These are phyloP conservation scores for Furcula furcula DNA, from an alignment of 2,888 invertebrate genomes.

Conservation along the genomic window DNA sequence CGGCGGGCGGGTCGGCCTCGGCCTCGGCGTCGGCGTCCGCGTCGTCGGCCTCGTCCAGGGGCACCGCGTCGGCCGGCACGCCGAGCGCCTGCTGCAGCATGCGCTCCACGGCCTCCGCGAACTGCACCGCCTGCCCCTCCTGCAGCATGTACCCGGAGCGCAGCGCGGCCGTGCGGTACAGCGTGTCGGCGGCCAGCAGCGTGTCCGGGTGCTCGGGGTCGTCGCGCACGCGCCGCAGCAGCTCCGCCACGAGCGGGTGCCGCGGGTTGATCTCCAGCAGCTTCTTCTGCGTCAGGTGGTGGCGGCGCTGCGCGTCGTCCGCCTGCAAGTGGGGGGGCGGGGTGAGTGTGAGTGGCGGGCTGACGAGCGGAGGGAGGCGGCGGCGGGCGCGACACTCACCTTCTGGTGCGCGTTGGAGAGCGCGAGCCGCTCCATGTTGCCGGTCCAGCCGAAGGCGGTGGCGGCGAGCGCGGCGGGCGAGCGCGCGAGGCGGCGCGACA, in stretches of 20 bases:
- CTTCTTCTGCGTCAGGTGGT: conserved; percentile 97
- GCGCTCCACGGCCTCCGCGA: conserved; percentile 94
- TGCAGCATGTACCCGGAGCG: conserved; percentile 94
- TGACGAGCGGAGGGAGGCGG: conserved; percentile 77
- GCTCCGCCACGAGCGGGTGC: conserved; percentile 95
- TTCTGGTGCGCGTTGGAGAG: conserved; percentile 98
- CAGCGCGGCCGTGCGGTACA: conserved; percentile 92
- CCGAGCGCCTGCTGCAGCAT: conserved; percentile 93
- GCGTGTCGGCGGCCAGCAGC: conserved; percentile 88
- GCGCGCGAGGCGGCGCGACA: conserved; percentile 93
- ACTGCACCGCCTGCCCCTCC: conserved; percentile 84
- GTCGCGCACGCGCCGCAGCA: conserved; percentile 90
- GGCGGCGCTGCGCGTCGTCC: conserved; percentile 94
- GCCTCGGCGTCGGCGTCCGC: conserved; percentile 20
- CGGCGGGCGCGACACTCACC: conserved; percentile 21
- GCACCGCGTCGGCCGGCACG: conserved; percentile 83
- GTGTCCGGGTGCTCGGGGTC: conserved; percentile 90
- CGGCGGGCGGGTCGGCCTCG: conserved; percentile 19
- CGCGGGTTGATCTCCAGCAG: conserved; percentile 98
- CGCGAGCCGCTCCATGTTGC: conserved; percentile 99
- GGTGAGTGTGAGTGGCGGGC: not conserved
- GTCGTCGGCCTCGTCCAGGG: conserved; percentile 26
- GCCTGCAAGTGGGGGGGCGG: conserved; percentile 70
- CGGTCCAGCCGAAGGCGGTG: conserved; percentile 98
- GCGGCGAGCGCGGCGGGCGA: conserved; percentile 99